Evolutionary conservation across 2,888 invertebrate species (phyloP), one percentile per base, ranked within the genome.

Genomic region (Hirtodrosophila trivittata): DNA sequence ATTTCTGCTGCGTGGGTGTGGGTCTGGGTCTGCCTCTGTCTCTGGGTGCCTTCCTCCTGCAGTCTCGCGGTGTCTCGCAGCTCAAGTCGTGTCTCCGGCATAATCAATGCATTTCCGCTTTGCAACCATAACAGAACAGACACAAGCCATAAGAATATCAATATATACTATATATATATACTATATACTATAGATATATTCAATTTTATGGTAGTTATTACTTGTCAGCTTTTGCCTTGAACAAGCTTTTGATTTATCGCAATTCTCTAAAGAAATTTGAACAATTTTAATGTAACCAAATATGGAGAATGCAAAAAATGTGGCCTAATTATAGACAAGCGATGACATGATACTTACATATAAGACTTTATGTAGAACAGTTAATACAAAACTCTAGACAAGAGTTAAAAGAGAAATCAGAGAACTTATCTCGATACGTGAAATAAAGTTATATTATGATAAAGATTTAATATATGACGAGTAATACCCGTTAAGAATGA

Each of bases 71-170:
- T 25, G 30, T 46, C 30, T 14, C 7, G 16, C 8, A 13, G 5
- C 28, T 38, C 28, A 28, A 28, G 28, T 28, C 42, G 8, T 13
- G 50, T 69, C 64, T 57, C 46, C 35, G 60, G 64, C 63, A 65
- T 73, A 80, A 75, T 86, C 85, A 77, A 77, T 82, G 80, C 87
- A 85, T 73, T 82, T 82, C 82, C 82, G 82, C 58, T 75, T 55
- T 45, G 41, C 26, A 41, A 32, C 46, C 54, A 46, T 41, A 28
- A 32, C 14, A 26, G 25, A 45, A 6, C 33, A 33, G 33, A 33
- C 12, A 5, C 2, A 33, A 12, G 10, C 13, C 9, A 43, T 25
- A 32, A 37, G 14, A 21, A 59, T 47, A 25, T 39, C 18, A 41
- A 51, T 45, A 30, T 35, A 52, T 33, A 52, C 9, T 16, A 26